phyloP scores from a whole-genome alignment of 2,113 vertebrate genomes.

The Rattus rattus region DNA sequence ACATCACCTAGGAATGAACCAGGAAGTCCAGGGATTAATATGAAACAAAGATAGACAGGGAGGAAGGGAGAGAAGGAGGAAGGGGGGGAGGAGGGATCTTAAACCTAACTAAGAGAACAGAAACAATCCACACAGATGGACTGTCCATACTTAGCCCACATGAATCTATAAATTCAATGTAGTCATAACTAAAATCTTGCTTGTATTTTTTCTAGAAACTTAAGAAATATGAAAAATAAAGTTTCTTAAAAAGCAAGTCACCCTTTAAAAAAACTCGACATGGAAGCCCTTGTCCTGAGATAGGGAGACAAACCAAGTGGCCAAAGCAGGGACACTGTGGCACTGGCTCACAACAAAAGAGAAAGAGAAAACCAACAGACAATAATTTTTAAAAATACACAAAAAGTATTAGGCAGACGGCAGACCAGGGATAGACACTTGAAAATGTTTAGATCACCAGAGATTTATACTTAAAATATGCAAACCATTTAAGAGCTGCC shows the following conservation, averaged over 20 bases:
- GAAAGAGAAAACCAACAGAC: conserved; percentile 24
- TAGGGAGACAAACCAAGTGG: not conserved
- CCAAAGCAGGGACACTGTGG: not conserved
- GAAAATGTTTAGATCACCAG: not conserved
- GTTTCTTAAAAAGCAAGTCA: not conserved
- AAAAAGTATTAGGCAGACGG: not conserved
- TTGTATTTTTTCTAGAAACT: not conserved
- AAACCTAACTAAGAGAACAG: not conserved
- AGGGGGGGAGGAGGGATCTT: not conserved
- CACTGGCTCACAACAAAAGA: not conserved
- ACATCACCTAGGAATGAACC: not conserved
- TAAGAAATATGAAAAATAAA: not conserved
- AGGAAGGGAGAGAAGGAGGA: not conserved
- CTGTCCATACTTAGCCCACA: not conserved
- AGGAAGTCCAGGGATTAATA: not conserved
- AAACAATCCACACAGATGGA: not conserved
- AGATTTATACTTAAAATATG: not conserved
- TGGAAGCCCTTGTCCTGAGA: not conserved
- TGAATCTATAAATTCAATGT: not conserved
- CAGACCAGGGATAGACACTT: not conserved
- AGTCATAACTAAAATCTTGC: not conserved
- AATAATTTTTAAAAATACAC: not conserved
- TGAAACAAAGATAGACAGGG: not conserved
- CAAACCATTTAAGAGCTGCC: not conserved
- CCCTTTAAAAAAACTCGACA: not conserved